phyloP scores from a whole-genome alignment of 2,888 invertebrate genomes.

The Drosophila peninsularis region DNA sequence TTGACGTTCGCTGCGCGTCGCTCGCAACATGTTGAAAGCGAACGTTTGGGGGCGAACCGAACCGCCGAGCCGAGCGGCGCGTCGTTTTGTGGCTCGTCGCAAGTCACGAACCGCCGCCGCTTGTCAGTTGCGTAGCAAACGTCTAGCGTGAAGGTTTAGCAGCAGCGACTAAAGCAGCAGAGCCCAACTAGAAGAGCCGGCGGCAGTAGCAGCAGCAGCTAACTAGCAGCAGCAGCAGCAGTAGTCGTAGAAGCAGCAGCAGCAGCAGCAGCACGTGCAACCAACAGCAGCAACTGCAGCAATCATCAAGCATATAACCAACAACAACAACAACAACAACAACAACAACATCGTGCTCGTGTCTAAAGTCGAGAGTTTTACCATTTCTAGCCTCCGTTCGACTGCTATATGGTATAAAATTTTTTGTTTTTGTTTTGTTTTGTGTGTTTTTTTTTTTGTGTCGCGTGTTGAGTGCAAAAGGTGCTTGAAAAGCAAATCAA shows the following conservation, averaged over 20 bases:
- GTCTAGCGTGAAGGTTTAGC: slow-evolving; percentile 73
- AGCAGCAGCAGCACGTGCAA: slow-evolving; percentile 46
- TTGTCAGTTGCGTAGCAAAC: slow-evolving; percentile 76
- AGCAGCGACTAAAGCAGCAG: slow-evolving; percentile 36
- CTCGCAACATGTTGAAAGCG: slow-evolving; percentile 64
- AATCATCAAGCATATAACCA: slow-evolving; percentile 15
- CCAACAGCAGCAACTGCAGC: slow-evolving; percentile 31
- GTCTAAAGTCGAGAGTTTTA: slow-evolving; percentile 36
- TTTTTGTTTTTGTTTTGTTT: slow-evolving; percentile 21
- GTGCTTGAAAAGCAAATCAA: slow-evolving; percentile 58
- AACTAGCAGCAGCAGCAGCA: slow-evolving; percentile 32
- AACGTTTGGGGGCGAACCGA: slow-evolving; percentile 35
- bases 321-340: slow-evolving; percentile 4
- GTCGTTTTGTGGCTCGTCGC: slow-evolving; percentile 32
- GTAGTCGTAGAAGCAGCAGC: slow-evolving; percentile 15
- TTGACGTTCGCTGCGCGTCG: neutral
- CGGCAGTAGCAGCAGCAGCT: slow-evolving; percentile 38
- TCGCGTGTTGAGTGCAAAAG: slow-evolving; percentile 51
- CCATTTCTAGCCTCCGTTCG: slow-evolving; percentile 26
- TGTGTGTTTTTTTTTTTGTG: slow-evolving; percentile 32
- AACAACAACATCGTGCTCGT: slow-evolving; percentile 23
- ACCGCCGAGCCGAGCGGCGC: slow-evolving; percentile 32
- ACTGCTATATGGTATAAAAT: slow-evolving; percentile 16
- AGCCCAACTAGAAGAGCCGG: slow-evolving; percentile 19
- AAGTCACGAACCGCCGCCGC: slow-evolving; percentile 42